Conservation (phyloP, 2,888 invertebrate species). For the Drosophila mettleri region DNA sequence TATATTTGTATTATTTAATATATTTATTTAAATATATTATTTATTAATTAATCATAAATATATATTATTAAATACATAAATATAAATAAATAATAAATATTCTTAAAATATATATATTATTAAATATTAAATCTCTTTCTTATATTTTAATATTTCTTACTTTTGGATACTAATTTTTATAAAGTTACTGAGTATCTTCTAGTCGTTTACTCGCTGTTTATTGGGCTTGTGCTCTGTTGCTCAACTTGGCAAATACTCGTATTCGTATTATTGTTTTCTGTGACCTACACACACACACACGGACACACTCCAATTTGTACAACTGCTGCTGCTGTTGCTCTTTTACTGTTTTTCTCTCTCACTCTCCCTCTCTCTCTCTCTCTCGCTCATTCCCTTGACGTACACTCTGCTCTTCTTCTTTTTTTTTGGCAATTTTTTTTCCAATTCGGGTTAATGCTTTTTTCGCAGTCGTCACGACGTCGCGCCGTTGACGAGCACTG, state of each 20-base stretch:
- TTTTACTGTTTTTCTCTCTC: conserved; percentile 18
- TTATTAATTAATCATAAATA: too few relatives aligned
- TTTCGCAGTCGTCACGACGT: conserved; percentile 71
- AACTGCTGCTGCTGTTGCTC: conserved; percentile 25
- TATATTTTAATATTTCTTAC: too few relatives aligned
- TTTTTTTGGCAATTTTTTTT: conserved; percentile 51
- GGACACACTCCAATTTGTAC: conserved; percentile 42
- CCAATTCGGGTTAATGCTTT: conserved; percentile 81
- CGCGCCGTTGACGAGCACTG: conserved; percentile 66
- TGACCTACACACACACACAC: conserved; percentile 22
- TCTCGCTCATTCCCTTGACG: not conserved
- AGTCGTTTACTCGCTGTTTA: not conserved
- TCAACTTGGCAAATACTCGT: conserved; percentile 34
- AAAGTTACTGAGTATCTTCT: not conserved
- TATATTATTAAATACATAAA: too few relatives aligned
- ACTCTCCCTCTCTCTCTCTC: conserved; percentile 6
- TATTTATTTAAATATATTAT: too few relatives aligned
- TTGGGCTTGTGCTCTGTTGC: conserved; percentile 31
- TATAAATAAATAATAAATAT: too few relatives aligned
- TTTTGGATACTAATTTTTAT: too few relatives aligned
- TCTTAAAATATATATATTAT: too few relatives aligned
- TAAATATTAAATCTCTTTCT: too few relatives aligned
- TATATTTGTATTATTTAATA: too few relatives aligned
- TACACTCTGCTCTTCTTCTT: conserved; percentile 4
- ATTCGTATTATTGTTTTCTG: conserved; percentile 50